These are phyloP conservation scores for Thomomys bottae DNA, from an alignment of 2,113 vertebrate genomes.

Conservation along the genomic window DNA sequence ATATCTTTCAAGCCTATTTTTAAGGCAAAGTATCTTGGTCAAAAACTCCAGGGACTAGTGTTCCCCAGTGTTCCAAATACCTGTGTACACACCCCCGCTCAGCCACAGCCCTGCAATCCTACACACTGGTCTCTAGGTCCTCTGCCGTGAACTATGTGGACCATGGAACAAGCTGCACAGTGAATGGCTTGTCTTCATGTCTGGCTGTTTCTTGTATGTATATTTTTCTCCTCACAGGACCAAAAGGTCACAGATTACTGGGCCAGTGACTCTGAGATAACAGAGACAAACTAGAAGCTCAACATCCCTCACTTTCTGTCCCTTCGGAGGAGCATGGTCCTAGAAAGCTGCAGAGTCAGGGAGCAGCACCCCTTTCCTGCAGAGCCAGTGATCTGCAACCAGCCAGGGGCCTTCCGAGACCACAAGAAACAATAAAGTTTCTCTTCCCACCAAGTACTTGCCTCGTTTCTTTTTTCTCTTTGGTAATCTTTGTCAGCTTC, in stretches of 20 bases:
- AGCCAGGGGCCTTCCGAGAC: not conserved
- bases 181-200: too few species aligned
- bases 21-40: too few species aligned
- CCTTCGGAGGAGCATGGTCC: not conserved
- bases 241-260: not conserved
- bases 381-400: not conserved
- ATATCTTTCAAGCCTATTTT: not conserved
- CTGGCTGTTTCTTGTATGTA: not conserved
- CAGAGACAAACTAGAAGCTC: not conserved
- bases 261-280: not conserved
- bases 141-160: too few species aligned
- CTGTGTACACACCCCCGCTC: too few species aligned
- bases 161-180: too few species aligned
- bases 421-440: not conserved
- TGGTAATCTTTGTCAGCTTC: not conserved
- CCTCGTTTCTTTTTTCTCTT: not conserved
- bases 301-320: not conserved
- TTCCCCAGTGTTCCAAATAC: too few species aligned
- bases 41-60: too few species aligned
- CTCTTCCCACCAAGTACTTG: not conserved
- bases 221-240: not conserved
- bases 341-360: not conserved
- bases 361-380: fast-evolving
- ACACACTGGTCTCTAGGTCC: not conserved
- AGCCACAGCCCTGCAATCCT: not conserved